Evolutionary conservation across 2,888 invertebrate genomes (phyloP), one percentile per base, ranked within the genome.

Genomic region (Nebria brevicollis): DNA sequence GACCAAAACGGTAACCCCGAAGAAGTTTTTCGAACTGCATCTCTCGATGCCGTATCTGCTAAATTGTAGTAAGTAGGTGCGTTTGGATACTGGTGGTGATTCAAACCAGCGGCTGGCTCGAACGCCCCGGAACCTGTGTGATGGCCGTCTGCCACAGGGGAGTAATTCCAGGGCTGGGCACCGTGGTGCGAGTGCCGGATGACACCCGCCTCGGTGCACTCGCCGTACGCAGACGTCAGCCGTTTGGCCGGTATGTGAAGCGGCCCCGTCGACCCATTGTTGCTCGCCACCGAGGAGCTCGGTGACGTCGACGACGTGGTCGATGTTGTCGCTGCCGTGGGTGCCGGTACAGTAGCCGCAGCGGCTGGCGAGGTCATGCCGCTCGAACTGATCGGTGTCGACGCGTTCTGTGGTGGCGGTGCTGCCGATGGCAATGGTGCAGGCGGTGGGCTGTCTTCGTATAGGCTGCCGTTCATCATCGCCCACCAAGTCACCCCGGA

Each of bases 231-330:
- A 41, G 70, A 70, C 11, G 90, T 90, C 82, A 92, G 90, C 87
- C 96, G 92, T 90, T 97, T 96, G 87, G 96, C 96, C 84, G 96
- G 97, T 90, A 97, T 96, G 91, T 97, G 96, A 84, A 97, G 91
- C 82, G 95, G 94, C 83, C 95, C 95, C 83, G 94, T 93, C 82
- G 94, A 92, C 89, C 94, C 92, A 85, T 88, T 89, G 88, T 93
- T 93, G 87, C 93, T 92, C 88, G 92, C 92, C 87, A 91, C 92
- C 86, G 92, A 91, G 85, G 92, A 91, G 86, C 91, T 91, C 85
- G 91, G 91, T 86, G 92, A 91, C 86, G 92, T 91, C 84, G 91
- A 91, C 87, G 91, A 91, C 87, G 92, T 91, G 84, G 94, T 93
- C 77, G 94, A 93, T 83, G 94, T 93, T 82, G 94, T 93, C 80